phyloP scores from a whole-genome alignment of 2,113 vertebrate genomes.

The Tragelaphus strepsiceros region DNA sequence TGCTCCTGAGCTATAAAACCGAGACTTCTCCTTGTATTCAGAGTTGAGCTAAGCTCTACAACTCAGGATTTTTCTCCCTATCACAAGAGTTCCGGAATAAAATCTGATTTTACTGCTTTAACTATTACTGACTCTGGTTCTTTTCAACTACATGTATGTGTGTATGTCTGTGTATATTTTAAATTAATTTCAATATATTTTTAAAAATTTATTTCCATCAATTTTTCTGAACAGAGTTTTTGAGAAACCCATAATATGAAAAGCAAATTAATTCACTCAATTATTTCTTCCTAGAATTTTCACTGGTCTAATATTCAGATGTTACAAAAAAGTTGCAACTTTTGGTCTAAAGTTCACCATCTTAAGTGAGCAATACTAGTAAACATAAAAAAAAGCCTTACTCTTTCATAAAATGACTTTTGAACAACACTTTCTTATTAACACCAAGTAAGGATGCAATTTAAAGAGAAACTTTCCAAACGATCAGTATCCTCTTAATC shows the following conservation, averaged over 20 bases:
- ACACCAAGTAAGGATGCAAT: background rate
- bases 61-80: background rate
- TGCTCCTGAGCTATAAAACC: background rate
- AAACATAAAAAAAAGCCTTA: background rate
- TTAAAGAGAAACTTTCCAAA: background rate
- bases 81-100: background rate
- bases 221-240: background rate
- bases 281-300: background rate
- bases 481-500: background rate
- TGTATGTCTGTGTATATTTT: background rate
- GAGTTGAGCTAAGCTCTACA: background rate
- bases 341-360: background rate
- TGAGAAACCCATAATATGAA: background rate
- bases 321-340: background rate
- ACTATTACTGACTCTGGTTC: background rate
- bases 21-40: background rate
- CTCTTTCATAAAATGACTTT: background rate
- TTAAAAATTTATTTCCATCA: background rate
- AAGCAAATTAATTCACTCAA: background rate
- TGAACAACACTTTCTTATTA: background rate
- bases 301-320: background rate
- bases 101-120: background rate
- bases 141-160: background rate
- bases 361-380: background rate
- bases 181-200: background rate